phyloP scores from a whole-genome alignment of 2,888 invertebrate species.

The Dioctria rufipes region DNA sequence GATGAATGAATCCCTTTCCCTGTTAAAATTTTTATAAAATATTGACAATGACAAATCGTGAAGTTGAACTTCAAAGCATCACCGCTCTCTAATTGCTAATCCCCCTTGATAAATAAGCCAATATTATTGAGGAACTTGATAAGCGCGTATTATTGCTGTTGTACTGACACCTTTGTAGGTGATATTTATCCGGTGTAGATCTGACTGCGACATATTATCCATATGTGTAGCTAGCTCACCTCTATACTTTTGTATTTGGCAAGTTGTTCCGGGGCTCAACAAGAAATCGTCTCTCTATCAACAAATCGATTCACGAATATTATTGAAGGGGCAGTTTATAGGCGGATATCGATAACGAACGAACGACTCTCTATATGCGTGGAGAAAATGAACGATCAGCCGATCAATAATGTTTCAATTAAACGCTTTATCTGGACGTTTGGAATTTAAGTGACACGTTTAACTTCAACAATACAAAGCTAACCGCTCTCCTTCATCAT shows the following conservation, averaged over 20 bases:
- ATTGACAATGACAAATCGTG: not conserved
- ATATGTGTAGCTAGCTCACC: too few species aligned
- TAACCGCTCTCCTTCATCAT: not conserved
- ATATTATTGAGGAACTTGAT: slow-evolving; percentile 60
- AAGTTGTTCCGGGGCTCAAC: slow-evolving; percentile 25
- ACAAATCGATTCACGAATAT: slow-evolving; percentile 42
- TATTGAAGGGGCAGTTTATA: slow-evolving; percentile 35
- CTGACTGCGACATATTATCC: not conserved
- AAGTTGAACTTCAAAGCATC: slow-evolving; percentile 62
- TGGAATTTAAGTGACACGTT: slow-evolving; percentile 1
- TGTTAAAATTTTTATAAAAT: not conserved
- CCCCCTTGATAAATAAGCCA: slow-evolving; percentile 69
- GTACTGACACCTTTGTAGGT: not conserved
- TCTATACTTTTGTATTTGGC: not conserved
- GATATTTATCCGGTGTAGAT: not conserved
- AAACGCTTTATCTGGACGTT: slow-evolving; percentile 6
- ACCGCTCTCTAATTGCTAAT: slow-evolving; percentile 66
- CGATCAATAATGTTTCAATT: slow-evolving; percentile 38
- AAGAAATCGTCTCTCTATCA: slow-evolving; percentile 8
- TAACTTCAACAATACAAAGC: not conserved
- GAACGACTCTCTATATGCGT: not conserved
- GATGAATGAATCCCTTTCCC: too few species aligned
- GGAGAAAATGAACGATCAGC: slow-evolving; percentile 1
- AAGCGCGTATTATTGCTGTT: slow-evolving; percentile 26
- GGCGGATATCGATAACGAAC: slow-evolving; percentile 33